phyloP scores from a whole-genome alignment of 2,113 vertebrate genomes.

The Spermophilus dauricus region DNA sequence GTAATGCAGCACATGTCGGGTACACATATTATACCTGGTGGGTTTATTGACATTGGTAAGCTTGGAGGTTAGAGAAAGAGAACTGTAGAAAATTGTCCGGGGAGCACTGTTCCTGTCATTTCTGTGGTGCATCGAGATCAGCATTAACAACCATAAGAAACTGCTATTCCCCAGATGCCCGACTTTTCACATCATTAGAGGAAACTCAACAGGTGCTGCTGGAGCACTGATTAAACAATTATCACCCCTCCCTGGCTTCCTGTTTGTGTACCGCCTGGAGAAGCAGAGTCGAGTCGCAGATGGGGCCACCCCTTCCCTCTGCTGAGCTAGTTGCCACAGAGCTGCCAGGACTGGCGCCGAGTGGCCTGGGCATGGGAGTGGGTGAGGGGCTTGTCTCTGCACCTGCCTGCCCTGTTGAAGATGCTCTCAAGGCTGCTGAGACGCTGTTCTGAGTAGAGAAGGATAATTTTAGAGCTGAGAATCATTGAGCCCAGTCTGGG shows the following conservation, averaged over 20 bases:
- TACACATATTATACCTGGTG: neutral
- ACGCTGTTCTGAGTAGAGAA: neutral
- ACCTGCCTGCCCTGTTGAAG: neutral
- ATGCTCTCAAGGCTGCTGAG: neutral
- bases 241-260: constrained; percentile 87
- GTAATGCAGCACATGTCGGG: neutral
- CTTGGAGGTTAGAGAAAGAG: constrained; percentile 76
- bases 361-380: accelerated
- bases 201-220: constrained; percentile 87
- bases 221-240: constrained; percentile 87
- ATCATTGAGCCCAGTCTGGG: neutral
- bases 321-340: constrained; percentile 21
- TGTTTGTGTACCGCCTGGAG: constrained; percentile 85
- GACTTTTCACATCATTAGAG: constrained; percentile 84
- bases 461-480: neutral
- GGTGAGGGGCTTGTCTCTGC: neutral
- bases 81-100: constrained; percentile 74
- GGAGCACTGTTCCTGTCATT: constrained; percentile 82
- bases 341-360: neutral
- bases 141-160: constrained; percentile 26
- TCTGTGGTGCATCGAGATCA: constrained; percentile 48
- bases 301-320: constrained; percentile 4
- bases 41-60: constrained; percentile 30
- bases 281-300: constrained; percentile 63
- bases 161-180: neutral